Evolutionary conservation across 2,888 invertebrate species (phyloP), one percentile per base, ranked within the genome.

Genomic region (Leptopilina myrica): DNA sequence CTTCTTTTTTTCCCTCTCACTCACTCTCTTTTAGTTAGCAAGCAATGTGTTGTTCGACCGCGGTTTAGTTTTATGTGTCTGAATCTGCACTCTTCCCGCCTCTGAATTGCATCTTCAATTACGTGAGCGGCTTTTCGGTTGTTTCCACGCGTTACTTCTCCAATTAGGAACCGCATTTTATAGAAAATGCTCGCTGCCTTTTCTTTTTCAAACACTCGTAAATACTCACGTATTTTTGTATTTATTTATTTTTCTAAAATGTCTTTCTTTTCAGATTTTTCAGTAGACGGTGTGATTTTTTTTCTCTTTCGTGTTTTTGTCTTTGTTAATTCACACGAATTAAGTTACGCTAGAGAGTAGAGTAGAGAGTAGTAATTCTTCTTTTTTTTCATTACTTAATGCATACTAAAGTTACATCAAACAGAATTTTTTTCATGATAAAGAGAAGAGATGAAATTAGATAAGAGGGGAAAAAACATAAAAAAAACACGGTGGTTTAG

Each of bases 41-140:
- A 78, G 76, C 75, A 53, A 14, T 65, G 67, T 64, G 69, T 78
- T 78, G 76, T 78, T 76, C 69, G 78, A 78, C 76, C 79, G 76
- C 67, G 77, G 77, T 80, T 79, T 66, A 81, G 81, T 80, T 82
- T 78, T 79, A 81, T 79, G 77, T 77, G 80, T 78, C 75, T 65
- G 67, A 76, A 79, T 78, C 76, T 76, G 49, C 80, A 73, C 76
- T 76, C 78, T 76, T 76, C 76, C 76, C 76, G 40, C 69, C 43
- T 59, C 20, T 78, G 49, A 59, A 40, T 69, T 67, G 56, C 62
- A 64, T 43, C 64, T 64, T 26, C 49, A 64, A 78, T 78, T 53
- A 40, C 49, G 53, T 62, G 26, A 46, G 76, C 76, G 64, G 66
- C 64, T 76, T 76, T 79, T 77, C 65, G 46, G 76, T 76, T 64